Evolutionary conservation across 2,888 invertebrate species (phyloP).

Genomic region (Agrotis puta): DNA sequence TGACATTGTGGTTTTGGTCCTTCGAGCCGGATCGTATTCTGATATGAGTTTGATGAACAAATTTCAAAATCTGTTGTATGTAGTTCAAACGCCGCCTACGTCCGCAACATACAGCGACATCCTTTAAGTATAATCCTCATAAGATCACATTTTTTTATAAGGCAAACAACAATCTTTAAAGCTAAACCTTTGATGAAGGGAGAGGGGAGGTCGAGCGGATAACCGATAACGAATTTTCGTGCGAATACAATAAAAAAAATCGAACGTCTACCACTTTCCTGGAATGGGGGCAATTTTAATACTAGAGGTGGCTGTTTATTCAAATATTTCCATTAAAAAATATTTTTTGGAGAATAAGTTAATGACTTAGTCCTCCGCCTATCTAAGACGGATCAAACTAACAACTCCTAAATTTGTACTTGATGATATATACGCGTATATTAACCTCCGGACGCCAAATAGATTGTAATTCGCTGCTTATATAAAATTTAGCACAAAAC

Average conservation of each 20-base stretch:
- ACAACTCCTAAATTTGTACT: conserved; percentile 87
- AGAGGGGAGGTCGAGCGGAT: conserved; percentile 74
- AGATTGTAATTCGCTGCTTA: conserved; percentile 80
- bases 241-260: conserved; percentile 62
- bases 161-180: conserved; percentile 91
- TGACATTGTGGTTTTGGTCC: conserved; percentile 6
- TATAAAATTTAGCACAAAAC: conserved; percentile 68
- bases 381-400: conserved; percentile 73
- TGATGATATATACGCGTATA: conserved; percentile 81
- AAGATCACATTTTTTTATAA: conserved; percentile 91
- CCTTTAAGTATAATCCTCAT: conserved; percentile 89
- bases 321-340: conserved; percentile 67
- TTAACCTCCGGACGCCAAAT: conserved; percentile 83
- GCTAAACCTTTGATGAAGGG: conserved; percentile 88
- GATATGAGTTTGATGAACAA: conserved; percentile 3
- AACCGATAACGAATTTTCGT: conserved; percentile 81
- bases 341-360: conserved; percentile 73
- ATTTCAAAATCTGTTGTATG: conserved; percentile 7
- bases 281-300: conserved; percentile 82
- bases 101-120: conserved; percentile 78
- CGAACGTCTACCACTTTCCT: conserved; percentile 70
- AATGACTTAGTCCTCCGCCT: conserved; percentile 76
- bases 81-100: conserved; percentile 66
- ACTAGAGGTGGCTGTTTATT: conserved; percentile 75
- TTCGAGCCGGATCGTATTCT: conserved; percentile 24